Base-by-base conservation (phyloP, 2,797 vertebrate species). In the Megalops cyprinoides region DNA sequence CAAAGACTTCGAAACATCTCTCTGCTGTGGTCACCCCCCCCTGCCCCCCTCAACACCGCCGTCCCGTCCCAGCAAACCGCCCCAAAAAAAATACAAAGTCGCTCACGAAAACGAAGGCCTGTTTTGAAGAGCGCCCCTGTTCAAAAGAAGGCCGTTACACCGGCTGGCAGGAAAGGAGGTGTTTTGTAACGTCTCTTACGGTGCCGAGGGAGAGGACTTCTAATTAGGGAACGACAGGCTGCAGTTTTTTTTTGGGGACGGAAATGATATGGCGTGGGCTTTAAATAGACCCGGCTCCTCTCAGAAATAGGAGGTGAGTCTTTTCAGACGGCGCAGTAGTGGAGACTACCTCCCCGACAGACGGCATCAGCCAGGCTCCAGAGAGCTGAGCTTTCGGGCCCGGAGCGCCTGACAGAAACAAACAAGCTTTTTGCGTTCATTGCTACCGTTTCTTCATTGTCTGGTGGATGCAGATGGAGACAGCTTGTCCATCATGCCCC, bases 131-230 rank as follows among this genome's bases (percentile, higher is more conserved):
- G 31, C 15, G 51, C 31, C 74, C 55, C 51, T n/a, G 74, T 76
- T 53, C 53, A 76, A 76, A 76, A 69, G 44, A 69, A 55, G 31
- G 48, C 25, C 49, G 37, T 37, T 37, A 51, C 49, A 76, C 46
- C 31, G 55, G 34, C 49, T 76, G 74, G 74, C 76, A 77, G 76
- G 51, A 77, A 77, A 77, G 23, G 53, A 77, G 55, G 37, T 60
- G 53, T 60, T 77, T 77, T 60, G 74, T 53, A 76, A 58, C 76
- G 37, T 77, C 76, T 42, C 31, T 55, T 55, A 77, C 34, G 6
- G 51, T 44, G 14, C 53, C 51, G 60, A 23, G n/a, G 4, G 34
- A 8, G 60, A 4, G 76, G 55, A 55, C 76, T 77, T 77, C 55
- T 77, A 77, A 77, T 77, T 77, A 58, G 77, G 42, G 76, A 77